phyloP scores from a whole-genome alignment of 2,888 invertebrate species.

The Apamea monoglypha region DNA sequence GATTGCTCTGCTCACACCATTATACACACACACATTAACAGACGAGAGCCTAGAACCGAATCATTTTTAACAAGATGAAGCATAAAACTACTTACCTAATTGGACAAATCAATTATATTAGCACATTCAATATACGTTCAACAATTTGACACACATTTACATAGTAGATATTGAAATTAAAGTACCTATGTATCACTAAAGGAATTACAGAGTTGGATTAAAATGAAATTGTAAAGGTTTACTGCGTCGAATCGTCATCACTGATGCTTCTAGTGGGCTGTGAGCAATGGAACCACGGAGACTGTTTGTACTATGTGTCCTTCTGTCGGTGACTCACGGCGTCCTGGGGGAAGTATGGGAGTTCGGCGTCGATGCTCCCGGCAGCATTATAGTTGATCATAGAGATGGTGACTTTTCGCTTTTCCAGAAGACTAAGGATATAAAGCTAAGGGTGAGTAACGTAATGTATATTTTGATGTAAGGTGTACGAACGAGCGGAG shows the following conservation, averaged over 20 bases:
- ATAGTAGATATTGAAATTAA: slow-evolving; percentile 20
- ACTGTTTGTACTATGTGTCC: slow-evolving; percentile 6
- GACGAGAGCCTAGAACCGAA: not conserved
- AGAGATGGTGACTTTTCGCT: slow-evolving; percentile 33
- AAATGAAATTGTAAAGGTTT: slow-evolving; percentile 23
- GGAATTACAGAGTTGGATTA: slow-evolving; percentile 10
- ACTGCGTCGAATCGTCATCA: slow-evolving; percentile 3
- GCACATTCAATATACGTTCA: not conserved
- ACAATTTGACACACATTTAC: slow-evolving; percentile 26
- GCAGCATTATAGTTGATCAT: slow-evolving; percentile 48
- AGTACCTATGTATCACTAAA: not conserved
- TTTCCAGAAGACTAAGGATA: slow-evolving; percentile 36
- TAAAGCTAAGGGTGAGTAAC: slow-evolving; percentile 37
- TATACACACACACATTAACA: not conserved
- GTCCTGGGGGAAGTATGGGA: slow-evolving; percentile 42
- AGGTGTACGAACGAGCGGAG: not conserved
- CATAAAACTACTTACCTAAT: not conserved
- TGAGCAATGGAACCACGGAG: slow-evolving; percentile 17
- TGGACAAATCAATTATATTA: slow-evolving; percentile 27
- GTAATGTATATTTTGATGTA: not conserved
- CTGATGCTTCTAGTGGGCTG: slow-evolving; percentile 18
- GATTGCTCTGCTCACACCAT: not conserved
- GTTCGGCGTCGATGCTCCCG: slow-evolving; percentile 46
- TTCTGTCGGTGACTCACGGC: slow-evolving; percentile 1
- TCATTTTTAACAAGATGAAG: not conserved